Evolutionary conservation across 64 coral and sea anemone species (phyloP).

Genomic region (Acropora tenuis): DNA sequence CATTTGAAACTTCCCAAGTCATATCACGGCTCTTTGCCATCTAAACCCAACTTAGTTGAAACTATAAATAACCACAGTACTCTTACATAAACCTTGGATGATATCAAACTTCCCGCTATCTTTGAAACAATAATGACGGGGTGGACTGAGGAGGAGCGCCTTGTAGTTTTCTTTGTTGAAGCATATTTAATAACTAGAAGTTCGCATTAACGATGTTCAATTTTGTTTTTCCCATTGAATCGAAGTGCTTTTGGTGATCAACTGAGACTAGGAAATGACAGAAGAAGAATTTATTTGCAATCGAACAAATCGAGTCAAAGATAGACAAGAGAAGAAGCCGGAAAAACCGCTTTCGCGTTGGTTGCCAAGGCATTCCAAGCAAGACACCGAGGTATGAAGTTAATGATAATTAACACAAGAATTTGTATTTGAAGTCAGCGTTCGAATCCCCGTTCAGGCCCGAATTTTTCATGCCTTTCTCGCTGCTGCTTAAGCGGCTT

Average conservation of each 20-base stretch:
- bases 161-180: conserved; percentile 10
- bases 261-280: neutral
- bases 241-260: neutral
- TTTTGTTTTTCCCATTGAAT: neutral
- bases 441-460: too few species aligned
- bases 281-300: conserved; percentile 42
- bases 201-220: neutral
- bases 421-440: too few species aligned
- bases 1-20: conserved; percentile 18
- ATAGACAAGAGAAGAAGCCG: conserved; percentile 54
- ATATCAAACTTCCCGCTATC: conserved; percentile 70
- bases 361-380: conserved; percentile 78
- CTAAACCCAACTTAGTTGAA: neutral
- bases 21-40: neutral
- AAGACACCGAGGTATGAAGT: conserved; percentile 56
- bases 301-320: conserved; percentile 58
- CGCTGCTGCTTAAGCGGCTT: too few species aligned
- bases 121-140: neutral
- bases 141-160: conserved; percentile 15
- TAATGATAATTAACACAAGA: neutral
- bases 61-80: neutral
- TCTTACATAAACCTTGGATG: too few species aligned
- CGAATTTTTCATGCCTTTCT: too few species aligned
- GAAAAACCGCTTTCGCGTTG: conserved; percentile 55
- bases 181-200: neutral